Conservation (phyloP, 2,888 invertebrate species). For the Enchytraeus crypticus region DNA sequence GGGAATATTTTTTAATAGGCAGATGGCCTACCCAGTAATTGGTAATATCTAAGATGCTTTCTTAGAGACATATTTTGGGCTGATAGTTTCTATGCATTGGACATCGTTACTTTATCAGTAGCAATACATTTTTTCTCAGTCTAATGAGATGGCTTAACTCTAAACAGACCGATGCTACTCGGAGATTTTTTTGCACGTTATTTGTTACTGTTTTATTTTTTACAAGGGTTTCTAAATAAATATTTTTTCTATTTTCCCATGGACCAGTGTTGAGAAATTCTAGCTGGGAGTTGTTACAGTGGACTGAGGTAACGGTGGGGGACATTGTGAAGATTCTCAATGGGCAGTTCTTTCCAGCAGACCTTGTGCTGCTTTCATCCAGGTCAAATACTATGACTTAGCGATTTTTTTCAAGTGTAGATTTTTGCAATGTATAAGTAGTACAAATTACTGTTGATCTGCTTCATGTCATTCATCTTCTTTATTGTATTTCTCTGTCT, state of each 20-base stretch:
- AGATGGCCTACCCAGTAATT: too few relatives aligned
- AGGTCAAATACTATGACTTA: conserved; percentile 56
- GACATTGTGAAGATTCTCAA: conserved; percentile 86
- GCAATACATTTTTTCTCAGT: too few relatives aligned
- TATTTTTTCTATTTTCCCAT: not conserved
- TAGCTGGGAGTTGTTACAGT: conserved; percentile 69
- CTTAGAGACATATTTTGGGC: too few relatives aligned
- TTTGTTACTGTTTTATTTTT: too few relatives aligned
- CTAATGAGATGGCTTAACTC: too few relatives aligned
- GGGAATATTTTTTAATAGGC: too few relatives aligned
- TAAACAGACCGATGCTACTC: too few relatives aligned
- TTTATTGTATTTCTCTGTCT: not conserved
- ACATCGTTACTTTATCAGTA: too few relatives aligned
- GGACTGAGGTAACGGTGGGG: conserved; percentile 75
- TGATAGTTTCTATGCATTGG: too few relatives aligned
- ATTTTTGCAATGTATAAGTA: not conserved
- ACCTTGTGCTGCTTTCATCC: conserved; percentile 80
- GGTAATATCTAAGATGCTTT: too few relatives aligned
- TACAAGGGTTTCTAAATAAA: not conserved
- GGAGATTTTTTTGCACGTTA: too few relatives aligned
- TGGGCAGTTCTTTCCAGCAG: conserved; percentile 93
- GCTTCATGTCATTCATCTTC: not conserved
- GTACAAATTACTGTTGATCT: not conserved
- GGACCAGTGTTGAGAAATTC: conserved; percentile 64
- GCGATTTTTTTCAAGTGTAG: not conserved